Conservation (phyloP, 2,113 vertebrate species). For the Rhodinocichla rosea region DNA sequence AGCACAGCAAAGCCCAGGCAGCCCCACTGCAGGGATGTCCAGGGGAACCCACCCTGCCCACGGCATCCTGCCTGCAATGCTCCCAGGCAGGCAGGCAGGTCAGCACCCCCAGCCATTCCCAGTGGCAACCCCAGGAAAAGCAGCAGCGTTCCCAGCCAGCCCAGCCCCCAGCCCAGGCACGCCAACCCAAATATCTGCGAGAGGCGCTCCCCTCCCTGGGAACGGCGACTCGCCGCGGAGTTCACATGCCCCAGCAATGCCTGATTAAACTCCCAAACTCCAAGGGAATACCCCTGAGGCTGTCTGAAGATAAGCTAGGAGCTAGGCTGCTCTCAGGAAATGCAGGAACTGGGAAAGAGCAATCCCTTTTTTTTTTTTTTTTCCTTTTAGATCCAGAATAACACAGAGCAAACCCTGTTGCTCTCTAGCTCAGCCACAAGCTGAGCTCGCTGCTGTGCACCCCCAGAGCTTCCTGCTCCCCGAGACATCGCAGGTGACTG, state of each 20-base stretch:
- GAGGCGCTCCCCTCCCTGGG: constrained; percentile 56
- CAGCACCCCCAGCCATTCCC: not conserved
- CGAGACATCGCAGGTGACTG: accelerated
- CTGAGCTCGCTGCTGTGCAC: not conserved
- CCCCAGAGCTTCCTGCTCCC: accelerated
- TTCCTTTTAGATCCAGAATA: not conserved
- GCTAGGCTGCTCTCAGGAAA: constrained; percentile 45
- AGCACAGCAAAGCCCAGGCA: not conserved
- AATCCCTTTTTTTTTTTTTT: not conserved
- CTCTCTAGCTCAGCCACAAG: not conserved
- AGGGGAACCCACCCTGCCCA: not conserved
- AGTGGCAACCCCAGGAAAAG: not conserved
- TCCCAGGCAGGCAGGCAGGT: not conserved
- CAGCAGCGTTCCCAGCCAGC: constrained; percentile 40
- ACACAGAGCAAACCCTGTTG: not conserved
- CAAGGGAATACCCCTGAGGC: constrained; percentile 54
- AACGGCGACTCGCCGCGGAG: not conserved
- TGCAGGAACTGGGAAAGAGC: constrained; percentile 34
- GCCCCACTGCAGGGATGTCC: accelerated
- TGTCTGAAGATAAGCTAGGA: constrained; percentile 59
- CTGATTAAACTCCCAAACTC: constrained; percentile 56
- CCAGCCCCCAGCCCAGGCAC: constrained; percentile 53
- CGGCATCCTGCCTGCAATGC: not conserved
- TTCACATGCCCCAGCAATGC: constrained; percentile 57
- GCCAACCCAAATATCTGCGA: constrained; percentile 59